Percentiles rank a stretch among this genome's conserved stretches.
Evolutionary conservation across 2,888 invertebrate genomes (phyloP).

Genomic region (Phoenoteleia sp.): DNA sequence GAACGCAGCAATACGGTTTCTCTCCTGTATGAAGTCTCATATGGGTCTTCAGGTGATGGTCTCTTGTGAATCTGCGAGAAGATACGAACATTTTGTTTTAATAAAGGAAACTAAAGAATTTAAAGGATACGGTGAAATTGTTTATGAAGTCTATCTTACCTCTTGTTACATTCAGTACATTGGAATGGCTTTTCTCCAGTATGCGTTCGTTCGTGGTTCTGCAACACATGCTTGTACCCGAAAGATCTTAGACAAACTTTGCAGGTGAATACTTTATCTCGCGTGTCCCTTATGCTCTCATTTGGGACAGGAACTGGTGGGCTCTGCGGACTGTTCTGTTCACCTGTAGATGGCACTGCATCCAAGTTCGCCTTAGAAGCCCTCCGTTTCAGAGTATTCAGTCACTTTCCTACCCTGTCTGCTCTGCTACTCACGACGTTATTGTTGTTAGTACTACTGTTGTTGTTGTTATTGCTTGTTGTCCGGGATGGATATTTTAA

Average conservation of each 20-base stretch:
- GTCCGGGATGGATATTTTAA: constrained; percentile 85
- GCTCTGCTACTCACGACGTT: constrained; percentile 87
- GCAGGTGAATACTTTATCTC: constrained; percentile 96
- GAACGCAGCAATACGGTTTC: constrained; percentile 96
- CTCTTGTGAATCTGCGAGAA: constrained; percentile 92
- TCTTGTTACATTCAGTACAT: constrained; percentile 96
- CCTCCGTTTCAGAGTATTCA: constrained; percentile 87
- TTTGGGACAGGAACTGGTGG: constrained; percentile 87
- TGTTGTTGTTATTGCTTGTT: constrained; percentile 81
- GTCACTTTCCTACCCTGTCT: constrained; percentile 83
- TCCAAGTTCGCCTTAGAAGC: constrained; percentile 87
- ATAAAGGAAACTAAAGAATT: too few species aligned
- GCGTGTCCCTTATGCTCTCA: constrained; percentile 83
- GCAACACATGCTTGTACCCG: constrained; percentile 97
- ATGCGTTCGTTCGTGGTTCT: constrained; percentile 98
- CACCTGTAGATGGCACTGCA: constrained; percentile 71
- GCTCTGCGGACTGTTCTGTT: constrained; percentile 86
- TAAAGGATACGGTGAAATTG: too few species aligned
- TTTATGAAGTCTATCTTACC: too few species aligned
- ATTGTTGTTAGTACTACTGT: constrained; percentile 86
- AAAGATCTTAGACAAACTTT: constrained; percentile 95
- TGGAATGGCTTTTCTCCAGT: constrained; percentile 98
- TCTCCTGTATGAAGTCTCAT: constrained; percentile 97
- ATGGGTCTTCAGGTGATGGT: constrained; percentile 97
- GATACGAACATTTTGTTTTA: too few species aligned